Evolutionary conservation across 2,113 vertebrate species (phyloP).

Genomic region (Elanus axillaris): DNA sequence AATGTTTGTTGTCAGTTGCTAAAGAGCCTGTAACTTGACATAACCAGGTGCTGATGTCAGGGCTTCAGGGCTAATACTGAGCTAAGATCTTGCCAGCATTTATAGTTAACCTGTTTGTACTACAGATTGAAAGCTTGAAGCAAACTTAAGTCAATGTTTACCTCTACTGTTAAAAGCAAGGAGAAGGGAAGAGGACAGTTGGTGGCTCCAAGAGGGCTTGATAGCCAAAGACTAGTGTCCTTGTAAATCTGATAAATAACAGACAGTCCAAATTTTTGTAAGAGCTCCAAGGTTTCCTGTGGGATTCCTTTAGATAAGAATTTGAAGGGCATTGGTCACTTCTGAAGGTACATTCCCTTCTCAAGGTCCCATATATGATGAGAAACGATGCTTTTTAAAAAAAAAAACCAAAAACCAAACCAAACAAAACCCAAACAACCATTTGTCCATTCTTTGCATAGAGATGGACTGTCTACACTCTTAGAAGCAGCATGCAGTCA

Average conservation of each 20-base stretch:
- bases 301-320: constrained; percentile 66
- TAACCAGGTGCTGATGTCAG: constrained; percentile 26
- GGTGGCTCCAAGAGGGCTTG: background rate
- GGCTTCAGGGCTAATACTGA: background rate
- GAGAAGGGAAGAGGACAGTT: background rate
- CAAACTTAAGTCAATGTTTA: constrained; percentile 1
- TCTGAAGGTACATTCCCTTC: constrained; percentile 31
- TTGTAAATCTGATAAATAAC: constrained; percentile 63
- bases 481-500: background rate
- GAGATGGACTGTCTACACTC: background rate
- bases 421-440: background rate
- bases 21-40: constrained; percentile 36
- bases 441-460: background rate
- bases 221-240: constrained; percentile 55
- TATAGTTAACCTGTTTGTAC: constrained; percentile 9
- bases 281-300: constrained; percentile 62
- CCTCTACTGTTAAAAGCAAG: background rate
- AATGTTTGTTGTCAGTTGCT: constrained; percentile 53
- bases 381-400: background rate
- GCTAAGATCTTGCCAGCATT: constrained; percentile 16
- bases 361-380: constrained; percentile 20
- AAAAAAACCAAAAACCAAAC: background rate
- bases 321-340: constrained; percentile 45
- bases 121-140: background rate
- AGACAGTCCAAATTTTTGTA: constrained; percentile 50